Conservation (phyloP, 2,113 vertebrate species). For the Corythoichthys intestinalis region DNA sequence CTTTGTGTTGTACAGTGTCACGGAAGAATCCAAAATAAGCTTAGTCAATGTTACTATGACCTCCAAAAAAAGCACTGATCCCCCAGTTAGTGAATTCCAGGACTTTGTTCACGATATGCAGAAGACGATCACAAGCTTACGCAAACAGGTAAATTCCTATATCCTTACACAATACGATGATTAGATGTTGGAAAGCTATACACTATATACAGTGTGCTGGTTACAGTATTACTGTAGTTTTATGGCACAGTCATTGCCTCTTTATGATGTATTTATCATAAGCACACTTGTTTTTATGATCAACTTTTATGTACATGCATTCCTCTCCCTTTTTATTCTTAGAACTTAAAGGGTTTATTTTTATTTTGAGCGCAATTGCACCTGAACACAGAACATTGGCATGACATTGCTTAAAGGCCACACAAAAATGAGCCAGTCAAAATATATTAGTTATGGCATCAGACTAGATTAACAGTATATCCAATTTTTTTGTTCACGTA, state of each 20-base stretch:
- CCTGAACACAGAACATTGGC: neutral
- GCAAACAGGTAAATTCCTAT: constrained; percentile 78
- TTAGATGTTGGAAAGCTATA: neutral
- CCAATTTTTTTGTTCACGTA: neutral
- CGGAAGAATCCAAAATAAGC: constrained; percentile 45
- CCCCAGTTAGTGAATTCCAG: constrained; percentile 80
- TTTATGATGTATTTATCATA: neutral
- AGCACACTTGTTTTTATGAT: neutral
- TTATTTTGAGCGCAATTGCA: neutral
- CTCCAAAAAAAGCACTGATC: constrained; percentile 62
- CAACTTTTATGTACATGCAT: neutral
- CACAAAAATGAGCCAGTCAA: neutral
- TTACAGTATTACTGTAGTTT: neutral
- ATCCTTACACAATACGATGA: neutral
- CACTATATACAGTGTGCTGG: neutral
- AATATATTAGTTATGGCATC: neutral
- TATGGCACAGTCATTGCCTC: neutral
- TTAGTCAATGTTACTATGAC: constrained; percentile 68
- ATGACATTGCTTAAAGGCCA: neutral
- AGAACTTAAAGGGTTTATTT: neutral
- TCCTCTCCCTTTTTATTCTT: neutral
- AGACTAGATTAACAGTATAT: neutral
- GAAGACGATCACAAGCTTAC: constrained; percentile 90
- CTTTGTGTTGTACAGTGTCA: constrained; percentile 56
- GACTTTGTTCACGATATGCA: constrained; percentile 93